These are phyloP conservation scores for Catocala fraxini DNA, from an alignment of 2,888 invertebrate genomes.

Conservation along the genomic window DNA sequence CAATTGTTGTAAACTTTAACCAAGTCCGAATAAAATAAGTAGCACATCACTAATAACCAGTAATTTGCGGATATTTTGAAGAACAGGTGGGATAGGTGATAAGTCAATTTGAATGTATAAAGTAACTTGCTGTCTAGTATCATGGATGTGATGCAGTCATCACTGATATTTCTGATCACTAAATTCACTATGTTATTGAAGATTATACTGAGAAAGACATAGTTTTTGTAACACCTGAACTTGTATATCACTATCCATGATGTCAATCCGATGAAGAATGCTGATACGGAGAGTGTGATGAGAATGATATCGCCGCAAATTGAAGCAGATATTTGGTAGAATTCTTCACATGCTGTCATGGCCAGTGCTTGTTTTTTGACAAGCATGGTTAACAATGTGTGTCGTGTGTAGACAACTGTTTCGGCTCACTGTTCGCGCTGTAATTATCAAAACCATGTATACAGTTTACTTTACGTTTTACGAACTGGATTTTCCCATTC, in stretches of 20 bases:
- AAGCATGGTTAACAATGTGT: too few species aligned
- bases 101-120: not conserved
- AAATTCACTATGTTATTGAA: conserved; percentile 15
- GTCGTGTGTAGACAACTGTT: too few species aligned
- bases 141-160: not conserved
- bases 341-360: not conserved
- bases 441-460: too few species aligned
- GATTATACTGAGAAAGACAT: conserved; percentile 30
- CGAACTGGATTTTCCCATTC: too few species aligned
- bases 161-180: not conserved
- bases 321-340: not conserved
- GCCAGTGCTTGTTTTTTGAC: not conserved
- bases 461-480: too few species aligned
- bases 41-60: conserved; percentile 35
- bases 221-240: conserved; percentile 36
- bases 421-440: too few species aligned
- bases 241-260: conserved; percentile 33
- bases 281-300: conserved; percentile 1
- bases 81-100: conserved; percentile 13
- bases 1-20: conserved; percentile 23
- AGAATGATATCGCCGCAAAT: conserved; percentile 1
- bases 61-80: conserved; percentile 20
- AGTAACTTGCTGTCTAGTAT: too few species aligned
- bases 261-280: conserved; percentile 19
- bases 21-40: conserved; percentile 28